A percentile compares a stretch with the other conserved stretches of the same genome.
Conservation (phyloP, 2,888 invertebrate genomes). For the Mermis nigrescens region DNA sequence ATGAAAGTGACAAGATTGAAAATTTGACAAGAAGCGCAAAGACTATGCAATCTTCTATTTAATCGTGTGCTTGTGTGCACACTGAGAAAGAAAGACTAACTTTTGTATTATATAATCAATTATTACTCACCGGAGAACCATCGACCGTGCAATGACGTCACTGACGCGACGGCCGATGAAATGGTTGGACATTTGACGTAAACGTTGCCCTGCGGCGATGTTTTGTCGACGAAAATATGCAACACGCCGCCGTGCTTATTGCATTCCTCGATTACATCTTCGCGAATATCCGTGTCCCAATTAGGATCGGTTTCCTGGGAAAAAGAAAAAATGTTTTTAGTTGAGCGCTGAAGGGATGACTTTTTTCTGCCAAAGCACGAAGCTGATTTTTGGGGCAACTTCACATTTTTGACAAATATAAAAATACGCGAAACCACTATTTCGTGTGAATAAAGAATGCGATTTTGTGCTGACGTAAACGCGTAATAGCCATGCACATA, state of each 20-base stretch:
- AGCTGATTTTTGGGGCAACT: no score
- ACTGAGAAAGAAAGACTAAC: no score
- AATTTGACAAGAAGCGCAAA: no score
- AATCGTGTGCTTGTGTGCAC: not conserved
- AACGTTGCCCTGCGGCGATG: slow-evolving; percentile 56
- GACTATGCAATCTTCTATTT: not conserved
- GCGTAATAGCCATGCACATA: no score
- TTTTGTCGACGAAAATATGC: slow-evolving; percentile 28
- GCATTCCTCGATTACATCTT: slow-evolving; percentile 95
- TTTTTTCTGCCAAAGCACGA: not conserved
- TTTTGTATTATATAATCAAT: no score
- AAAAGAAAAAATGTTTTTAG: slow-evolving; percentile 12
- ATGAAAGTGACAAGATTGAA: no score
- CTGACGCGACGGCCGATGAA: slow-evolving; percentile 81
- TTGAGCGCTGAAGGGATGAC: no score
- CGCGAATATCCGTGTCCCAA: slow-evolving; percentile 80
- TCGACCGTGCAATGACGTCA: slow-evolving; percentile 82
- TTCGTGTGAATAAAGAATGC: no score
- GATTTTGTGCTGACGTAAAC: no score
- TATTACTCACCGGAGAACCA: slow-evolving; percentile 65
- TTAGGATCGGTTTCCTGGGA: slow-evolving; percentile 51
- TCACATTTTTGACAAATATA: not conserved
- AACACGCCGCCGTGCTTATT: slow-evolving; percentile 88
- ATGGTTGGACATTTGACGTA: slow-evolving; percentile 97
- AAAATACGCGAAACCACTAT: not conserved